Conservation (phyloP, 2,113 vertebrate genomes). For the Petromus typicus region DNA sequence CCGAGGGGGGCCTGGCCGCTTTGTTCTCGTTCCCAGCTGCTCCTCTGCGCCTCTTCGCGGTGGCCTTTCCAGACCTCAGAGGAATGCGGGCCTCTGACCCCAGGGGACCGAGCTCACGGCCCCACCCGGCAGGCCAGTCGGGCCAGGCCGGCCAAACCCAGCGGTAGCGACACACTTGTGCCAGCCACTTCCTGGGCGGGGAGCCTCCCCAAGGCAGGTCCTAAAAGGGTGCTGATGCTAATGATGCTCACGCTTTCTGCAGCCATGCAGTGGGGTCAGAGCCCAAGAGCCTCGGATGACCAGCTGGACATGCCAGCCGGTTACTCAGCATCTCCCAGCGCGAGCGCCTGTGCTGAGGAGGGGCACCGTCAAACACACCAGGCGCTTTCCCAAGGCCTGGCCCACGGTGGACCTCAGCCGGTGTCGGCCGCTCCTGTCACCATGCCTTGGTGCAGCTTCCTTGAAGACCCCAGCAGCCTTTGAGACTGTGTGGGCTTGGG, state of each 20-base stretch:
- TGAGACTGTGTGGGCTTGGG: not conserved
- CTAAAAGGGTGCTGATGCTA: not conserved
- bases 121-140: slow-evolving; percentile 8
- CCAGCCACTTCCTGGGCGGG: slow-evolving; percentile 18
- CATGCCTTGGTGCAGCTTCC: not conserved
- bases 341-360: not conserved
- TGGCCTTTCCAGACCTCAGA: slow-evolving; percentile 87
- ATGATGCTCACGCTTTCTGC: not conserved
- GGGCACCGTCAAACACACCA: not conserved
- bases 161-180: not conserved
- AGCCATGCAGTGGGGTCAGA: not conserved
- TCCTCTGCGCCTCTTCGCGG: slow-evolving; percentile 85
- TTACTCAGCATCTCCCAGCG: not conserved
- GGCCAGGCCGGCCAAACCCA: not conserved
- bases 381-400: not conserved
- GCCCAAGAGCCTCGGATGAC: not conserved
- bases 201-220: not conserved
- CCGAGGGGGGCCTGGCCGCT: slow-evolving; percentile 89
- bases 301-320: not conserved
- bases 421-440: not conserved
- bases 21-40: slow-evolving; percentile 89
- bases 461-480: not conserved
- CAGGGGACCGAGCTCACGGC: slow-evolving; percentile 70
- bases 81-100: slow-evolving; percentile 83
- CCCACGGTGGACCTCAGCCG: not conserved